Conservation (phyloP, 2,797 vertebrate genomes). For the Phrynocephalus guinanensis region DNA sequence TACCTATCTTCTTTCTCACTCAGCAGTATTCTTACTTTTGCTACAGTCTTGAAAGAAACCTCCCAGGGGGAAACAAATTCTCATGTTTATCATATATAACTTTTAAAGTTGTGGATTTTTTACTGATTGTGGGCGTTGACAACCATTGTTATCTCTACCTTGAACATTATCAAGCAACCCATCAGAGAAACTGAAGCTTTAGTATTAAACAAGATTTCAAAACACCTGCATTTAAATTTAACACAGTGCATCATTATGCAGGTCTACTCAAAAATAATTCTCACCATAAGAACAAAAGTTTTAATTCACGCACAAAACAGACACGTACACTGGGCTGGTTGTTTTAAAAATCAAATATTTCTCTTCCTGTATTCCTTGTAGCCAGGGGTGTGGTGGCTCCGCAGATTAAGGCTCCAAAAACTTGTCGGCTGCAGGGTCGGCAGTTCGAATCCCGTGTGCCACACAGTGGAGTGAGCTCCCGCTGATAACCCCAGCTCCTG, state of each 20-base stretch:
- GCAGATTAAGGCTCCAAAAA: too few species aligned
- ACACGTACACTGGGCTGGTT: neutral
- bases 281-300: neutral
- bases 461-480: too few species aligned
- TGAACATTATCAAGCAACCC: conserved; percentile 2
- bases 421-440: too few species aligned
- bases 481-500: too few species aligned
- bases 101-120: conserved; percentile 13
- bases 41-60: conserved; percentile 32
- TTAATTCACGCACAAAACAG: neutral
- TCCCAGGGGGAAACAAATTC: conserved; percentile 31
- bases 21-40: conserved; percentile 35
- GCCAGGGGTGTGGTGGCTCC: too few species aligned
- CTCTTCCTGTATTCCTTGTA: neutral
- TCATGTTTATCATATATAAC: conserved; percentile 25
- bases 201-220: conserved; percentile 15
- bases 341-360: neutral
- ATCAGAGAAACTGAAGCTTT: conserved; percentile 17
- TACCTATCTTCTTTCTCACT: conserved; percentile 17
- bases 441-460: too few species aligned
- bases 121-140: neutral
- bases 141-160: conserved; percentile 3
- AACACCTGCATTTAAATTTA: conserved; percentile 11
- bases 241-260: neutral
- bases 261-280: neutral